phyloP scores from a whole-genome alignment of 2,797 vertebrate genomes.

The Phoxinus dragarum region DNA sequence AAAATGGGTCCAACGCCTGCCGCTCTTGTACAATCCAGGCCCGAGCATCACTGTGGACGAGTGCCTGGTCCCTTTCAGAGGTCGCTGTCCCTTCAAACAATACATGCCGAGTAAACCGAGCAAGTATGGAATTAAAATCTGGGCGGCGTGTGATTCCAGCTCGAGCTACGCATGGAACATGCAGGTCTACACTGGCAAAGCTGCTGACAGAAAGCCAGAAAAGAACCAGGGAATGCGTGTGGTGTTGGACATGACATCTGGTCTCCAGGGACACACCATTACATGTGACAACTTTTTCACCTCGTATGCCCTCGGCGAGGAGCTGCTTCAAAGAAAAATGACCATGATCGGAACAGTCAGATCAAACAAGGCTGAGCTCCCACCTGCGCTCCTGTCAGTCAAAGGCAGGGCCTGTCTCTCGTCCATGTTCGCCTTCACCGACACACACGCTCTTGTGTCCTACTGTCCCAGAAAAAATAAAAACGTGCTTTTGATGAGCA shows the following conservation, averaged over 20 bases:
- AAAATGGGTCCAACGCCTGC: slow-evolving; percentile 38
- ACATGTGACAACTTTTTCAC: slow-evolving; percentile 43
- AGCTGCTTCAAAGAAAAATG: slow-evolving; percentile 39
- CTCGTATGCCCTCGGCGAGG: slow-evolving; percentile 20
- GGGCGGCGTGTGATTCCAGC: slow-evolving; percentile 38
- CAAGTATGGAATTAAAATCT: slow-evolving; percentile 52
- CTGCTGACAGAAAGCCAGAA: slow-evolving; percentile 31
- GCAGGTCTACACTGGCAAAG: slow-evolving; percentile 57
- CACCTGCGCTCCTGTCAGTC: slow-evolving; percentile 7
- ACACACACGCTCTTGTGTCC: slow-evolving; percentile 49
- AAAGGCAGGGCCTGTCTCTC: neutral
- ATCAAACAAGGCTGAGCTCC: slow-evolving; percentile 42
- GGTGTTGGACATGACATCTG: slow-evolving; percentile 46
- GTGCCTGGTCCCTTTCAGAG: slow-evolving; percentile 49
- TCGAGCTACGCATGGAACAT: slow-evolving; percentile 56
- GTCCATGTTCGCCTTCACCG: slow-evolving; percentile 44
- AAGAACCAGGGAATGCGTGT: slow-evolving; percentile 37
- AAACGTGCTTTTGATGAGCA: slow-evolving; percentile 51
- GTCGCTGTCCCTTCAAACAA: slow-evolving; percentile 48
- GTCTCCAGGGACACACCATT: slow-evolving; percentile 51
- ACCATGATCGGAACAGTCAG: slow-evolving; percentile 25
- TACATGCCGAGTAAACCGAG: slow-evolving; percentile 52
- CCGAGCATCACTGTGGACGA: slow-evolving; percentile 48
- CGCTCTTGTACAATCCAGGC: slow-evolving; percentile 45
- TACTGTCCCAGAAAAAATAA: slow-evolving; percentile 45